Evolutionary conservation across 35 echinoderm and acorn worm genomes (phyloP), one percentile per base, ranked within the genome.

Genomic region (Heliocidaris erythrogramma): DNA sequence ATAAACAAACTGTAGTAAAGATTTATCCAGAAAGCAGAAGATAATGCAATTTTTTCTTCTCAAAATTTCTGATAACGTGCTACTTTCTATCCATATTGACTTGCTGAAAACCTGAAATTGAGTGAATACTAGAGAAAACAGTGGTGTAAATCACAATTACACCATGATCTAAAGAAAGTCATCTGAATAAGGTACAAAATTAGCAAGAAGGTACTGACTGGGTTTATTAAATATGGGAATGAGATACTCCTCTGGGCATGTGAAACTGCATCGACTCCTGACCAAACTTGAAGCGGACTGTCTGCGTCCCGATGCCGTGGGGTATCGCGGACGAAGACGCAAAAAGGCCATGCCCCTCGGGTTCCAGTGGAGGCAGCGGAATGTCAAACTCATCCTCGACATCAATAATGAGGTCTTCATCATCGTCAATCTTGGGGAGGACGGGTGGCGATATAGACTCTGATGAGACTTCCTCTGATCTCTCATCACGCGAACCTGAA

Each of bases 281-380:
- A 30, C 91, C 47, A 16, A 92, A 92, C 48, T 92, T 92, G 48
- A 92, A 92, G 50, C 91, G 91, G 0, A 92, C 47, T 30, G 7
- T 92, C 50, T 92, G 91, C 2, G 91, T 59, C 49, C 59, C 91
- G 48, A 92, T 30, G 48, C 91, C 91, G 27, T 4, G 27, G 29
- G 47, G 91, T 50, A 48, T 32, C 5, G n/a, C 10, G 1, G 17
- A 17, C 2, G 49, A 12, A 12, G 91, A 59, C 16, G 50, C 29
- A 59, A 13, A 92, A 17, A 92, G 91, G 48, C 50, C 50, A 92
- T 13, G 49, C 2, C 91, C 48, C 8, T 92, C 91, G 2, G 11
- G n/a, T 48, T 92, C 91, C 91, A 92, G 91, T 12, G 91, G 91
- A 59, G 91, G 91, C n/a, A 89, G 47, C 12, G 87, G 87, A 89